Evolutionary conservation across 2,888 invertebrate species (phyloP).

Genomic region (Laspeyria flexula): DNA sequence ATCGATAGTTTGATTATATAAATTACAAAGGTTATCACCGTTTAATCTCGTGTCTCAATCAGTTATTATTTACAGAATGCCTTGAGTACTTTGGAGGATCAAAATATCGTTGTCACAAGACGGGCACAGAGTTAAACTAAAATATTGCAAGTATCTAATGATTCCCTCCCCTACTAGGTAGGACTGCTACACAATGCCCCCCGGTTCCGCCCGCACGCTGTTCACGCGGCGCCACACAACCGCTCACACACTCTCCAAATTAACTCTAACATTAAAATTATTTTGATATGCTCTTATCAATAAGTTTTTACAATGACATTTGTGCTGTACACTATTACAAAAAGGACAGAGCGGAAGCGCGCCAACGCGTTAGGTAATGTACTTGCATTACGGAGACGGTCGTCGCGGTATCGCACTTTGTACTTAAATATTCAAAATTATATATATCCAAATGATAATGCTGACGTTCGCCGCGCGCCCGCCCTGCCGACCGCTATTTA

Average conservation of each 20-base stretch:
- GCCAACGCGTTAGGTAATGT: conserved; percentile 51
- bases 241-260: conserved; percentile 66
- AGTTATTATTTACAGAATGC: conserved; percentile 14
- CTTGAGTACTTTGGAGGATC: conserved; percentile 5
- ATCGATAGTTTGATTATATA: conserved; percentile 7
- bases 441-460: conserved; percentile 51
- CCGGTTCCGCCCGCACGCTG: conserved; percentile 42
- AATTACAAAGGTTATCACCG: conserved; percentile 10
- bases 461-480: conserved; percentile 55
- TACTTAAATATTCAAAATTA: conserved; percentile 60
- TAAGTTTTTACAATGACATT: conserved; percentile 80
- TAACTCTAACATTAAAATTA: conserved; percentile 80
- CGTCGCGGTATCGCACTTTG: conserved; percentile 58
- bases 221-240: conserved; percentile 47
- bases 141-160: conserved; percentile 14
- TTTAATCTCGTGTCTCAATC: conserved; percentile 9
- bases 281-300: conserved; percentile 83
- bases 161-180: conserved; percentile 18
- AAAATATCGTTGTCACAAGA: conserved; percentile 2
- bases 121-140: conserved; percentile 37
- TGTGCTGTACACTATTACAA: conserved; percentile 81
- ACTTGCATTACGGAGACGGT: conserved; percentile 54
- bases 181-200: conserved; percentile 42
- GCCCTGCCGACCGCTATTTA: conserved; percentile 66
- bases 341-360: conserved; percentile 49